A percentile compares a stretch with the other conserved stretches of the same genome.
phyloP scores from a whole-genome alignment of 2,888 invertebrate species.

The Stegophylla sp. region DNA sequence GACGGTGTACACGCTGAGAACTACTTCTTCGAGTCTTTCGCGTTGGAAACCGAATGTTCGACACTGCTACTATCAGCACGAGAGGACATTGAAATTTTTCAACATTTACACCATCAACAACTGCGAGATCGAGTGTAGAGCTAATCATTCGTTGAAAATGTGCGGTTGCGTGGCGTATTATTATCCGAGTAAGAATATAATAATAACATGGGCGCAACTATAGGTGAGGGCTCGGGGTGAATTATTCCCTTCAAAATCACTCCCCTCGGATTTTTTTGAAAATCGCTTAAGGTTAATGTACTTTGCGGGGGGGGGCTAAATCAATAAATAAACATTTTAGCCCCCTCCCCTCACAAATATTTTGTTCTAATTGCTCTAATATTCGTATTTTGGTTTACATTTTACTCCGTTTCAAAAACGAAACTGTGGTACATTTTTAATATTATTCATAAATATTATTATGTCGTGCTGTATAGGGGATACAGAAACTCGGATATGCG shows the following conservation, averaged over 20 bases:
- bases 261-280: not conserved
- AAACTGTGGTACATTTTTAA: not conserved
- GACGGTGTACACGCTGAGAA: slow-evolving; percentile 36
- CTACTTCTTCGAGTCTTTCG: slow-evolving; percentile 55
- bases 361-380: not conserved
- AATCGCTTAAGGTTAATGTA: too few species aligned
- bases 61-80: slow-evolving; percentile 61
- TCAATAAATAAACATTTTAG: not conserved
- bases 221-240: not conserved
- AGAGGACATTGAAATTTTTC: slow-evolving; percentile 61
- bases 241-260: not conserved
- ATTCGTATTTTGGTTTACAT: too few species aligned
- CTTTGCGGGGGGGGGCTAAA: too few species aligned
- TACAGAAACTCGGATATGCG: slow-evolving; percentile 44
- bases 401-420: not conserved
- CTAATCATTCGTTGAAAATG: slow-evolving; percentile 60
- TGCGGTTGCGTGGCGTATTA: slow-evolving; percentile 61
- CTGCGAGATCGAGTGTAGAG: slow-evolving; percentile 62
- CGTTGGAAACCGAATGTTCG: slow-evolving; percentile 60
- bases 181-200: slow-evolving; percentile 61
- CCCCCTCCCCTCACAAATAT: not conserved
- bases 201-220: not conserved
- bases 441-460: not conserved
- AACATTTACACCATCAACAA: slow-evolving; percentile 61
- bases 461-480: slow-evolving; percentile 42